Conservation (phyloP, 2,888 invertebrate species). For the Drosophila antonietae region DNA sequence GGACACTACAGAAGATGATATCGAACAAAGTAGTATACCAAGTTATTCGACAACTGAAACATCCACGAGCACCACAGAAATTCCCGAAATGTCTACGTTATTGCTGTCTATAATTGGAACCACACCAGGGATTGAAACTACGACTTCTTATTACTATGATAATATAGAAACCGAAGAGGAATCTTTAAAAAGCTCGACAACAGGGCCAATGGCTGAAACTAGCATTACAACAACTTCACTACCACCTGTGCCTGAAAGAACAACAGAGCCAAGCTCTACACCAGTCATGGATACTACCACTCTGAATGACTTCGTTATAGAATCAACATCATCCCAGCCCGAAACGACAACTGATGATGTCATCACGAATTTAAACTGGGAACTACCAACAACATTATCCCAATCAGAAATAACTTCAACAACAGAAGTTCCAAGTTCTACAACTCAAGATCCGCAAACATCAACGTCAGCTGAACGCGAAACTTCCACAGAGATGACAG, state of each 20-base stretch:
- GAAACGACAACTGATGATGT: neutral
- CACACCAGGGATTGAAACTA: conserved; percentile 34
- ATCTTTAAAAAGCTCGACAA: neutral
- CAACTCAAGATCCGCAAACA: neutral
- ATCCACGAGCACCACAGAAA: conserved; percentile 34
- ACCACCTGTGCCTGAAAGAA: neutral
- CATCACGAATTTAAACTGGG: neutral
- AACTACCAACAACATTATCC: neutral
- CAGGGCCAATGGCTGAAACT: neutral
- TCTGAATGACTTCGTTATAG: neutral
- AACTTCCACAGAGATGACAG: conserved; percentile 7
- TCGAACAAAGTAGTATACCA: neutral
- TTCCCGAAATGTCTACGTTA: conserved; percentile 20
- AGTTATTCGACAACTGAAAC: conserved; percentile 26
- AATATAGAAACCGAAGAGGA: neutral
- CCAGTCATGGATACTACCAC: too few relatives aligned
- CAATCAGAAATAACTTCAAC: neutral
- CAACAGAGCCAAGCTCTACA: conserved; percentile 2
- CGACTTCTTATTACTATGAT: conserved; percentile 19
- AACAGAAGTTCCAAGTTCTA: conserved; percentile 7
- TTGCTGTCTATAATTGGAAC: conserved; percentile 54
- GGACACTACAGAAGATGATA: neutral
- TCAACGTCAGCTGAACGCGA: neutral
- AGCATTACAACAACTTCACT: neutral
- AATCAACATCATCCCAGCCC: neutral